Evolutionary conservation across 2,888 invertebrate species (phyloP).

Genomic region (Oegoconia quadripuncta): DNA sequence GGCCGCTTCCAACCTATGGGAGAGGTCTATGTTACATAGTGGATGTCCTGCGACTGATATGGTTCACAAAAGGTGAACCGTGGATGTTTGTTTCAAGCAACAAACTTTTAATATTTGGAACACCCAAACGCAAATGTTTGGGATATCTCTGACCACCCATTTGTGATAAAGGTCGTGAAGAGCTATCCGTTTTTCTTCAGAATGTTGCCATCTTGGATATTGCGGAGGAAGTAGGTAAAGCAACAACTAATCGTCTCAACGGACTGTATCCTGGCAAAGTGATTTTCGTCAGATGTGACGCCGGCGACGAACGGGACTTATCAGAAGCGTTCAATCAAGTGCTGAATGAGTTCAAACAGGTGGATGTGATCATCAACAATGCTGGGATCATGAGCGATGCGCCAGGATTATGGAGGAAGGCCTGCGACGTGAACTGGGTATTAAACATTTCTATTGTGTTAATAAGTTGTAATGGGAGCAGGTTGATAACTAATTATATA

Average conservation of each 20-base stretch:
- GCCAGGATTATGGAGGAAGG: conserved; percentile 34
- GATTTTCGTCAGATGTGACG: conserved; percentile 42
- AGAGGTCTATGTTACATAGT: too few relatives aligned
- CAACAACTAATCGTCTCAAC: conserved; percentile 30
- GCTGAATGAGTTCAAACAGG: conserved; percentile 26
- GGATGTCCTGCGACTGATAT: too few relatives aligned
- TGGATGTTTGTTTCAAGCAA: too few relatives aligned
- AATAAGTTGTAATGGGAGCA: neutral
- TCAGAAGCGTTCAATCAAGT: conserved; percentile 32
- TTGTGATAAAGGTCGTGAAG: too few relatives aligned
- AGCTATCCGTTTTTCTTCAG: conserved; percentile 21
- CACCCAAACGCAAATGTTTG: too few relatives aligned
- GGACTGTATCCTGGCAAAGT: conserved; percentile 28
- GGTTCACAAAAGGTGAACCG: too few relatives aligned
- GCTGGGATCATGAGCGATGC: conserved; percentile 47
- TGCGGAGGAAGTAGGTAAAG: conserved; percentile 33
- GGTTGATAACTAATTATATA: neutral
- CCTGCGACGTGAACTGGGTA: conserved; percentile 47
- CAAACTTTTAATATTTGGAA: too few relatives aligned
- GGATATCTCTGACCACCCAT: too few relatives aligned
- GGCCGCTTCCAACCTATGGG: too few relatives aligned
- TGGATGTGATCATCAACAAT: conserved; percentile 49
- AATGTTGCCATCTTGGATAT: conserved; percentile 41
- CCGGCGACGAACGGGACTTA: conserved; percentile 38
- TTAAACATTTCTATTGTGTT: neutral